These are phyloP conservation scores for Chaetodon auriga DNA, from an alignment of 2,113 vertebrate species.

Conservation along the genomic window DNA sequence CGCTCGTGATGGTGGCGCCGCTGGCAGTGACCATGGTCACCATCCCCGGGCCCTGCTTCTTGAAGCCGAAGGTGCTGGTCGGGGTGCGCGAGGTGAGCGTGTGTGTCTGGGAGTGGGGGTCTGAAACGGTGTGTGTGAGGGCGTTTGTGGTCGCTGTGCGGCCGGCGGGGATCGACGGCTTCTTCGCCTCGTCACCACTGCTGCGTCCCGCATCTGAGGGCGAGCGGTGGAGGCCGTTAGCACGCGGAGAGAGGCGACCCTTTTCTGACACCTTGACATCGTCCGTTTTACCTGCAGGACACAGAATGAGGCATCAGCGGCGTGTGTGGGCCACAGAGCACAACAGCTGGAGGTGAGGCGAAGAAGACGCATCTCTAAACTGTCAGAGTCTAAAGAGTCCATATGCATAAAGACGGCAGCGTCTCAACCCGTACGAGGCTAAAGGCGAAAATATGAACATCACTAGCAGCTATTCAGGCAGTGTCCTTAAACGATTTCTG, in stretches of 20 bases:
- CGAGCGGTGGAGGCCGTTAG: conserved; percentile 92
- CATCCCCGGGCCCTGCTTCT: conserved; percentile 91
- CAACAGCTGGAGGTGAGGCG: neutral
- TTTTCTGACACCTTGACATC: conserved; percentile 98
- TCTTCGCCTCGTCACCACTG: conserved; percentile 95
- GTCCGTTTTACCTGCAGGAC: conserved; percentile 92
- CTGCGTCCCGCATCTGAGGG: conserved; percentile 94
- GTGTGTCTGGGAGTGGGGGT: conserved; percentile 67
- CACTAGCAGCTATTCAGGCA: no score
- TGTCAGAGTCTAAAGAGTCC: neutral
- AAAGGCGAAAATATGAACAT: no score
- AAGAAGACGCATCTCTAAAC: neutral
- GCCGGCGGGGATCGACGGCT: conserved; percentile 71
- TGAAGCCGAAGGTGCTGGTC: conserved; percentile 95
- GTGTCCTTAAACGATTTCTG: neutral
- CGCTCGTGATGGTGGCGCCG: conserved; percentile 94
- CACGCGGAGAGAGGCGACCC: conserved; percentile 90
- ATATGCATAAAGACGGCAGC: no score
- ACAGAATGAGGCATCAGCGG: neutral
- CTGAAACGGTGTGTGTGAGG: conserved; percentile 62
- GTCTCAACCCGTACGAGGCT: no score
- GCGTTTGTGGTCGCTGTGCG: conserved; percentile 67
- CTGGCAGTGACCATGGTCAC: conserved; percentile 94
- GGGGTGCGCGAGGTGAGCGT: conserved; percentile 82
- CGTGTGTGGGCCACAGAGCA: neutral